Evolutionary conservation across 2,797 vertebrate genomes (phyloP), one percentile per base, ranked within the genome.

Genomic region (Coccyzus lansbergi): DNA sequence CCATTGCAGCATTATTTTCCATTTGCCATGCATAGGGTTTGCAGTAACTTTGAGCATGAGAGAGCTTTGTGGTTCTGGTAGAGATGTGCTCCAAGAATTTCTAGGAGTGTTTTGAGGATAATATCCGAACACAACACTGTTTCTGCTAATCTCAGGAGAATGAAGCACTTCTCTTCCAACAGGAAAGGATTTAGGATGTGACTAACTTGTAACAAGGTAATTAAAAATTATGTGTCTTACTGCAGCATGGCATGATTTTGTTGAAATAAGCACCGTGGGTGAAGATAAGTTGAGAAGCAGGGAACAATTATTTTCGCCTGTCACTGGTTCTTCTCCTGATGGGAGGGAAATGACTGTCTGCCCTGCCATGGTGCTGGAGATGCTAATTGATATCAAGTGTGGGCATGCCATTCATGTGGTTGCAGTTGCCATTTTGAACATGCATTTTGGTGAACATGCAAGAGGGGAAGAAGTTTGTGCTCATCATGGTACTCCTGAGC

Each of bases 181-280:
- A 74, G 60, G 64, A 92, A 90, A 78, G 36, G 51, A 74, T 75
- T 40, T 77, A 84, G 49, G 77, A 86, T n/a, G 40, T 88, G 83
- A 94, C 74, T 93, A 84, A 88, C 93, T 93, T 86, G 58, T 75
- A 83, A 90, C 25, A 72, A 94, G 77, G 69, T 88, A 91, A 95
- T 93, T 95, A 90, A 90, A 93, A 93, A 53, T 78, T 62, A 60
- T 83, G 69, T 88, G 56, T 83, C 82, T 77, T 64, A 64, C 46
- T 68, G 69, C 77, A 88, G 65, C 2, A 2, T 65, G 86, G 36
- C 25, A 18, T 46, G 58, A 28, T 88, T 83, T 92, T 78, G 26
- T 81, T 71, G 62, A 88, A 95, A 83, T 1, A 12, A 86, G 80
- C 33, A 68, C 9, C 62, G 46, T 86, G 58, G n/a, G 19, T 76